Evolutionary conservation across 2,888 invertebrate species (phyloP).

Genomic region (Ennomos quercinarius): DNA sequence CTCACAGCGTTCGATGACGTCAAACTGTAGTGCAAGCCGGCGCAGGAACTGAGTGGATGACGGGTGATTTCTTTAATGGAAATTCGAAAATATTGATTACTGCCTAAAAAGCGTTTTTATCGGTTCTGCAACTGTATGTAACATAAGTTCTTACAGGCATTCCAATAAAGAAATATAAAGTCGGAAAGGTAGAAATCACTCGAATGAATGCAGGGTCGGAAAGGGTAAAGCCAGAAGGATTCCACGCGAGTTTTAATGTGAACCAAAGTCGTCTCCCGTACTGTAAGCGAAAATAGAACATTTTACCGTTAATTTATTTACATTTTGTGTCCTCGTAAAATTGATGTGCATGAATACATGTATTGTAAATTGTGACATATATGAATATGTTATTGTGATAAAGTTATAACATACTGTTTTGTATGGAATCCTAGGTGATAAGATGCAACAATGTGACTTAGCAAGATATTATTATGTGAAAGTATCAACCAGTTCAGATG

Average conservation of each 20-base stretch:
- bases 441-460: conserved; percentile 61
- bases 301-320: conserved; percentile 28
- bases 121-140: conserved; percentile 26
- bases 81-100: conserved; percentile 38
- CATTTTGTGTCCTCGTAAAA: background rate
- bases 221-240: conserved; percentile 61
- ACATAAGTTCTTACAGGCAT: conserved; percentile 55
- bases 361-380: conserved; percentile 19
- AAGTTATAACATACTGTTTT: conserved; percentile 13
- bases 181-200: conserved; percentile 65
- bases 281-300: conserved; percentile 17
- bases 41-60: conserved; percentile 32
- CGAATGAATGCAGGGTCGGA: conserved; percentile 65
- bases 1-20: conserved; percentile 77
- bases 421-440: conserved; percentile 56
- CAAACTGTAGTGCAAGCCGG: conserved; percentile 60
- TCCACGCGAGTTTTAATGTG: conserved; percentile 56
- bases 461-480: conserved; percentile 15
- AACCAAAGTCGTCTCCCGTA: conserved; percentile 37
- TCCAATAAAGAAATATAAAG: conserved; percentile 44
- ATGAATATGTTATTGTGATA: conserved; percentile 18
- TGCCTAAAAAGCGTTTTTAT: conserved; percentile 44
- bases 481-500: conserved; percentile 10
- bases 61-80: conserved; percentile 57
- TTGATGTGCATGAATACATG: background rate